phyloP scores from a whole-genome alignment of 2,888 invertebrate genomes.

The Coleophora deauratella region DNA sequence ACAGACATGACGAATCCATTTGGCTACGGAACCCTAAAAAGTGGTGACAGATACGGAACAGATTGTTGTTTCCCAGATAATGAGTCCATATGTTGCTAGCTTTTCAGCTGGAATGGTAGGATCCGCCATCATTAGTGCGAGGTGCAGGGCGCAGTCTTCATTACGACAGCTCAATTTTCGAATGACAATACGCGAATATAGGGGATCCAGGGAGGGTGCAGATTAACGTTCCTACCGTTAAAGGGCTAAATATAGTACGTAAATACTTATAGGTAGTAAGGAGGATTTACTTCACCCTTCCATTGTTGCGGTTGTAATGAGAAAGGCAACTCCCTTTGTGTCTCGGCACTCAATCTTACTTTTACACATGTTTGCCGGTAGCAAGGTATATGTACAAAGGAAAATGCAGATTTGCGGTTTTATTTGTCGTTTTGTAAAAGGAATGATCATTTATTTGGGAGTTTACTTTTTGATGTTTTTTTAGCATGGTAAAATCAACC shows the following conservation, averaged over 20 bases:
- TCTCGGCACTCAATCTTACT: no score
- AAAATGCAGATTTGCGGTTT: background rate
- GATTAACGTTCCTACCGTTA: slow-evolving; percentile 34
- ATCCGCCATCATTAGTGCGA: slow-evolving; percentile 65
- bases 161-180: slow-evolving; percentile 45
- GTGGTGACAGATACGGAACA: no score
- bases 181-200: slow-evolving; percentile 39
- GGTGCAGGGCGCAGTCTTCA: slow-evolving; percentile 59
- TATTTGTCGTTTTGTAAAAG: no score
- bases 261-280: background rate
- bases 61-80: slow-evolving; percentile 39
- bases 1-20: no score
- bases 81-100: slow-evolving; percentile 45
- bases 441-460: no score
- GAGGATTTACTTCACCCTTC: background rate
- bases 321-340: no score
- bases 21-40: no score
- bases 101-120: slow-evolving; percentile 39
- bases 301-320: no score
- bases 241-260: background rate
- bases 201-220: slow-evolving; percentile 17
- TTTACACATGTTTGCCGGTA: background rate
- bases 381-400: background rate
- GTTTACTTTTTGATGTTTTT: no score
- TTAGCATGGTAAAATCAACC: no score